These are phyloP conservation scores for Pristionchus mayeri DNA, from an alignment of 2,888 invertebrate species.

Conservation along the genomic window DNA sequence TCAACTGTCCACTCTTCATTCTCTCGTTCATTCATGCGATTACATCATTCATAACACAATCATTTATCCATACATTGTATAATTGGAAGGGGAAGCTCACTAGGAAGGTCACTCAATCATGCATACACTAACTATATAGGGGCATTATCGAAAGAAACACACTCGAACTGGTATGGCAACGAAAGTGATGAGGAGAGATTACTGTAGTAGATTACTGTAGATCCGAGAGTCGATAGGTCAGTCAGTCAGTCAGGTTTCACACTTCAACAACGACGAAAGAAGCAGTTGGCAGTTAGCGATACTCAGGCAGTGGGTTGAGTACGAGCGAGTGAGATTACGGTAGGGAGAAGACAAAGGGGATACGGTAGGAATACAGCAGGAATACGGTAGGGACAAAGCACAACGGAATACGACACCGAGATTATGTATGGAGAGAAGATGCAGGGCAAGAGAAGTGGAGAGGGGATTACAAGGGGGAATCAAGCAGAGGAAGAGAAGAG, in stretches of 20 bases:
- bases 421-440: slow-evolving; percentile 27
- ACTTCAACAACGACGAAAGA: slow-evolving; percentile 19
- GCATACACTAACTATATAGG: slow-evolving; percentile 35
- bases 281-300: slow-evolving; percentile 4
- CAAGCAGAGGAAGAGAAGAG: slow-evolving; percentile 27
- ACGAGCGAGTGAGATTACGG: slow-evolving; percentile 35
- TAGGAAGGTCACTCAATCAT: slow-evolving; percentile 23
- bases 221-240: slow-evolving; percentile 21
- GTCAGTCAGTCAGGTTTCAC: not conserved
- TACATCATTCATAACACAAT: slow-evolving; percentile 24
- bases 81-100: slow-evolving; percentile 32
- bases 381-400: slow-evolving; percentile 37
- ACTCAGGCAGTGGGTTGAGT: slow-evolving; percentile 36
- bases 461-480: not conserved
- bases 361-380: slow-evolving; percentile 14
- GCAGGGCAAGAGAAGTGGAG: slow-evolving; percentile 34
- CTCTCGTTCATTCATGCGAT: not conserved
- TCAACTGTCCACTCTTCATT: not conserved
- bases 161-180: slow-evolving; percentile 36
- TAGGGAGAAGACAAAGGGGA: slow-evolving; percentile 19
- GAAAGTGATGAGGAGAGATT: slow-evolving; percentile 37
- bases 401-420: slow-evolving; percentile 44
- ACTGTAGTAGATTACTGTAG: slow-evolving; percentile 26
- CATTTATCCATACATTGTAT: slow-evolving; percentile 35
- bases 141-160: slow-evolving; percentile 23